Evolutionary conservation across 2,888 invertebrate species (phyloP).

Genomic region (Acrocyrtus sp.): DNA sequence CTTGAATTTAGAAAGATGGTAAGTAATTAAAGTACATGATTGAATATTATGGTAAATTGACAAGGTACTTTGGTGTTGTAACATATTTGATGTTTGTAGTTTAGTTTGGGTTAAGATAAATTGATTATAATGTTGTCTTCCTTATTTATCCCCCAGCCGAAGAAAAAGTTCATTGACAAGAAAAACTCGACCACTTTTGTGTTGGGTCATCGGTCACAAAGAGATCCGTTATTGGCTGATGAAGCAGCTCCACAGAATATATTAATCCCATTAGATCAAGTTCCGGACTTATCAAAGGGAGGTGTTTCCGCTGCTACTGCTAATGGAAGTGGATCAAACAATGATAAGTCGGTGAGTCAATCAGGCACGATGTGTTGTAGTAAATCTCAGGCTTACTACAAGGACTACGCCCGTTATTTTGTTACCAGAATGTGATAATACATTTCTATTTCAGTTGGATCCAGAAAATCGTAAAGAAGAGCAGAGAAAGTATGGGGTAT

Average conservation of each 20-base stretch:
- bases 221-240: conserved; percentile 89
- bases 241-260: conserved; percentile 90
- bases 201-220: conserved; percentile 92
- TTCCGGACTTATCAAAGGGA: conserved; percentile 28
- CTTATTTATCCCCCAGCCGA: too few relatives aligned
- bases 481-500: conserved; percentile 88
- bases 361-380: too few relatives aligned
- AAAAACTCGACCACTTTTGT: conserved; percentile 92
- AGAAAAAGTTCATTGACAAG: conserved; percentile 89
- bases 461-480: conserved; percentile 74
- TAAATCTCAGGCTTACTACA: too few relatives aligned
- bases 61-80: too few relatives aligned
- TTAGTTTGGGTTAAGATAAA: too few relatives aligned
- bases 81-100: too few relatives aligned
- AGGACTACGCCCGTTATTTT: too few relatives aligned
- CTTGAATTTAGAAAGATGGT: too few relatives aligned
- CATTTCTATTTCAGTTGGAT: conserved; percentile 64
- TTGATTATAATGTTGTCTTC: too few relatives aligned
- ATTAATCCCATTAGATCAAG: conserved; percentile 72
- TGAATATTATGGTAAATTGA: too few relatives aligned
- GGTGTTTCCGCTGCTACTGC: conserved; percentile 10
- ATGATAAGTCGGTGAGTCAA: not conserved
- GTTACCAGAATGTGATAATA: too few relatives aligned
- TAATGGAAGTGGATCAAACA: not conserved
- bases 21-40: too few relatives aligned